Base-by-base conservation (phyloP, 1,140 invertebrate genomes). In the Monomorium pharaonis region DNA sequence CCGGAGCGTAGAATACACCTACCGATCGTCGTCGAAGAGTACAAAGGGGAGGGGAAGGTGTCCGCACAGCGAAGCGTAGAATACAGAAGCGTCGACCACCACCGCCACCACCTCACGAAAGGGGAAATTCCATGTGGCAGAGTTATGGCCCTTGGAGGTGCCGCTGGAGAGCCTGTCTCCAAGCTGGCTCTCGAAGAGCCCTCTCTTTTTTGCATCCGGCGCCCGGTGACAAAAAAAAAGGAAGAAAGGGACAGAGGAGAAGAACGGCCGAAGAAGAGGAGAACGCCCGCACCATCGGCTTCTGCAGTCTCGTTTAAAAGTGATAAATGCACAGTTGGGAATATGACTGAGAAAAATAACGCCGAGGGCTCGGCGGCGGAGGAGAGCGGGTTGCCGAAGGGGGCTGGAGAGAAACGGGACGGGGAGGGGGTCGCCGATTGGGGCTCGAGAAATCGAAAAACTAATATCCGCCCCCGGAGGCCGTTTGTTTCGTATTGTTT, bases 401-500 rank as follows among this genome's bases (percentile, higher is more conserved):
- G n/a, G 75, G 37, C 81, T 60, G 58, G 21, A 88, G 85, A 75
- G 80, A 63, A 76, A 67, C 54, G 56, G 69, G 51, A n/a, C 16
- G 16, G 24, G 67, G 77, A 60, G 24, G 10, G 67, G 63, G 54
- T 88, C 84, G 62, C 84, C 88, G 89, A 90, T 90, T 74, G 78
- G 87, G 87, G 89, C 89, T 93, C 86, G 92, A 94, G 89, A 85
- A 93, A 94, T 94, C 93, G 93, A 94, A 94, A 94, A 94, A 94
- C 93, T 94, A 94, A 94, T 94, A 94, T 94, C 93, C 93, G 94
- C 91, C 91, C 90, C 91, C 87, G 91, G 87, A 86, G 91, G 92
- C 92, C 93, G 93, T 94, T 94, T 94, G 93, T 94, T 94, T 94
- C 93, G 93, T 88, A 94, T 94, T 94, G 94, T 94, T 94, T 94